A percentile compares a stretch with the other conserved stretches of the same genome.
These are phyloP conservation scores for Autographa gamma DNA, from an alignment of 2,888 invertebrate genomes.

Conservation along the genomic window DNA sequence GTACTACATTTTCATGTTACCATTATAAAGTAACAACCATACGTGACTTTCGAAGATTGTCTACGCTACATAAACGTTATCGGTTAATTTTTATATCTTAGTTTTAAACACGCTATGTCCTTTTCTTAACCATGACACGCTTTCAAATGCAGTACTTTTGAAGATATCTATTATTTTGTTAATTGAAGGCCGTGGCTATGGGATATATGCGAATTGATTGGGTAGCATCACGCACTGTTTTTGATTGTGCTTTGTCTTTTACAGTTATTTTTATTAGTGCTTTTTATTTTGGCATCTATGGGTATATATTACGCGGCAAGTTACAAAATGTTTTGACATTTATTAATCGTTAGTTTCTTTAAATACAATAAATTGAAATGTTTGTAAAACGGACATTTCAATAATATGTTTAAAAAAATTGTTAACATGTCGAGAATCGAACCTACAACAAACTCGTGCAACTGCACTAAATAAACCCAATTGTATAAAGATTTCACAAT, in stretches of 20 bases:
- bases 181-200: conserved; percentile 32
- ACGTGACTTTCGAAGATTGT: conserved; percentile 53
- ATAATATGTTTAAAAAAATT: no score
- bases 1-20: not conserved
- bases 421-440: not conserved
- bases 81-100: conserved; percentile 47
- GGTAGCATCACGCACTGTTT: conserved; percentile 15
- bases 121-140: conserved; percentile 54
- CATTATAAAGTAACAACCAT: conserved; percentile 17
- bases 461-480: not conserved
- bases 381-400: no score
- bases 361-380: no score
- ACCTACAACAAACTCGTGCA: not conserved
- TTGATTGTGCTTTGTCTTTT: not conserved
- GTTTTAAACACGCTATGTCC: conserved; percentile 37
- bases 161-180: conserved; percentile 23
- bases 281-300: no score
- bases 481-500: not conserved
- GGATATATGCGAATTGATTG: not conserved
- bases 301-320: no score
- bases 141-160: conserved; percentile 36
- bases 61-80: conserved; percentile 50
- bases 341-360: no score
- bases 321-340: no score
- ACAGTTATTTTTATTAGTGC: not conserved